phyloP scores from a whole-genome alignment of 1,140 invertebrate species.

The Drosophila mayri region DNA sequence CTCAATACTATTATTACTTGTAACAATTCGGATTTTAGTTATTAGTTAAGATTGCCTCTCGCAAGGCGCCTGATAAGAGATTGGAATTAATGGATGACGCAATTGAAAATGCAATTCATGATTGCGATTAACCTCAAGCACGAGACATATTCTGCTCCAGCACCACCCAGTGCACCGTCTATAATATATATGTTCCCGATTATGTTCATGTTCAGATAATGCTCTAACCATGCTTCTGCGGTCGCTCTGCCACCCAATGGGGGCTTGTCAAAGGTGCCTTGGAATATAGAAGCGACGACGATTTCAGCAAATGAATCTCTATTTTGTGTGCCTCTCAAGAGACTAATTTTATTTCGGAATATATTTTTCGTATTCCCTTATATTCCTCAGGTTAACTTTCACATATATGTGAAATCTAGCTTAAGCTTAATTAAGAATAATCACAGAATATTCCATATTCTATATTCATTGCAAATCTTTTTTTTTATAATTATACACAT shows the following conservation, averaged over 20 bases:
- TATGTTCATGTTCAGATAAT: conserved; percentile 10
- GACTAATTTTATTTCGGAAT: not conserved
- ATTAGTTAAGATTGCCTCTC: conserved; percentile 54
- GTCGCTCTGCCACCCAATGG: not conserved
- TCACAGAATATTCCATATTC: not conserved
- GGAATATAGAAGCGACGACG: not conserved
- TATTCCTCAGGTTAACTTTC: conserved; percentile 4
- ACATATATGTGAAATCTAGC: not conserved
- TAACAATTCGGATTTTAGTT: conserved; percentile 46
- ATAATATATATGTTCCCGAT: conserved; percentile 3
- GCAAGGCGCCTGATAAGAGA: conserved; percentile 46
- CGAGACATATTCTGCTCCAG: conserved; percentile 47
- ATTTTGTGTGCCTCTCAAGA: not conserved
- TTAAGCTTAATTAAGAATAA: not conserved
- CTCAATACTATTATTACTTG: conserved; percentile 12
- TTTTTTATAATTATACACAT: conserved; percentile 16
- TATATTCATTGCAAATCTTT: conserved; percentile 6
- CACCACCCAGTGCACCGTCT: conserved; percentile 42
- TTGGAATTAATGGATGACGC: conserved; percentile 63
- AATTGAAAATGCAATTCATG: conserved; percentile 69
- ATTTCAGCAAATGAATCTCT: not conserved
- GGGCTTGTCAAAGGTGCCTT: conserved; percentile 11
- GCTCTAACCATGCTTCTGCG: conserved; percentile 5
- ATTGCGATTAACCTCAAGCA: conserved; percentile 59
- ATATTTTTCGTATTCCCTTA: not conserved